Conservation (phyloP, 1,140 invertebrate genomes). For the Ylistrum balloti region DNA sequence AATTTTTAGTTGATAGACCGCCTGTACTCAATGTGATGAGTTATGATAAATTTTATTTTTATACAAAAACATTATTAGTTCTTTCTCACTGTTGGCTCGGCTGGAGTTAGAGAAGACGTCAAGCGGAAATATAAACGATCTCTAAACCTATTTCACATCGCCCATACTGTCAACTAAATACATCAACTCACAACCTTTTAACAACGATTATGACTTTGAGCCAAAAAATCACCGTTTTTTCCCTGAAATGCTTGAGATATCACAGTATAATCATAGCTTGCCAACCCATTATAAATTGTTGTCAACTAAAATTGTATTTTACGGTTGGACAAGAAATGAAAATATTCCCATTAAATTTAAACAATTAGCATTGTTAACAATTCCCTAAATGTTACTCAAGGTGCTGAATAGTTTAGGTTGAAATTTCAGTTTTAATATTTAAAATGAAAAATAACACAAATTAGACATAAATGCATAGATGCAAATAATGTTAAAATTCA, state of each 20-base stretch:
- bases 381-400: not conserved
- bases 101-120: not conserved
- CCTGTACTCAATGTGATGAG: not conserved
- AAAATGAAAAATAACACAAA: too few species aligned
- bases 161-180: conserved; percentile 9
- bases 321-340: conserved; percentile 19
- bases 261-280: not conserved
- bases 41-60: not conserved
- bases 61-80: not conserved
- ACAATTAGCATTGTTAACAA: not conserved
- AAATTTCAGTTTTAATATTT: too few species aligned
- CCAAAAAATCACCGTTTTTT: not conserved
- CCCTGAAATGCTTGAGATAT: not conserved
- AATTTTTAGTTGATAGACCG: not conserved
- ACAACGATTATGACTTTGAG: not conserved
- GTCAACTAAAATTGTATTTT: not conserved
- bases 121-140: conserved; percentile 1
- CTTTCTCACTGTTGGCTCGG: not conserved
- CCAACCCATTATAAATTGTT: not conserved
- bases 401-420: not conserved
- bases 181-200: not conserved
- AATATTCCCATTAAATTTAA: conserved; percentile 10
- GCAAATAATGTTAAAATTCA: too few species aligned
- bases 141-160: conserved; percentile 38
- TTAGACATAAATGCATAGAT: too few species aligned